Base-by-base conservation (phyloP, 2,113 vertebrate genomes). In the Camelus dromedarius region DNA sequence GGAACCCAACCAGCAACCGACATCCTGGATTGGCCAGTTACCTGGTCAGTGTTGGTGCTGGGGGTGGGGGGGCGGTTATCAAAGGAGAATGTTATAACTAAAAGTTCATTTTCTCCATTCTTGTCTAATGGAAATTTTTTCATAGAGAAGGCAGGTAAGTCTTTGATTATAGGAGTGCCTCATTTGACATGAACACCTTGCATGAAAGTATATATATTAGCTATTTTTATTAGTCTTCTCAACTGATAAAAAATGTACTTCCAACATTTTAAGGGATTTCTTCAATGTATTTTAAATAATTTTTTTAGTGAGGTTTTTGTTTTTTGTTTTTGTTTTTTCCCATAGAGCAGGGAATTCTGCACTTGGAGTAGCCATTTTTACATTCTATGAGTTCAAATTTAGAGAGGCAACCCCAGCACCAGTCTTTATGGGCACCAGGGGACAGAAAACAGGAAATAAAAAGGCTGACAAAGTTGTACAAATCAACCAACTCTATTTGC, bases 371-470 rank as follows among this genome's bases (percentile, higher is more conserved):
- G 18, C 42, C 8, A n/a, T 79, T 85, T 91, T 93, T 86, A 56
- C 1, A 72, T 35, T 54, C 5, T 24, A 1, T 80, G 46, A 87
- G 16, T 96, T 85, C 69, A 82, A 95, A 95, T 77, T 86, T 93
- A 90, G 73, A 92, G 5, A 80, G 35, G 1, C 69, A 76, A 77
- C 11, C 3, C 11, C 16, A 38, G 7, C 46, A 14, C 77, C 24
- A 69, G 16, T 70, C 32, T 67, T 91, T 88, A 91, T 56, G 72
- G 54, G 32, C 18, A 82, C 4, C 19, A 22, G 4, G 30, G 28
- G 48, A 56, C 28, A 81, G 79, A 85, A 85, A 94, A 90, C 35
- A 97, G 77, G 64, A 89, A 72, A 69, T 24, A 88, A 83, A 84
- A 60, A 91, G 28, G 4, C 52, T 64, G 48, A 50, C 8, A 52